Percentiles rank a stretch among this genome's conserved stretches.
phyloP scores from a whole-genome alignment of 2,888 invertebrate genomes.

The Tetragnatha montana region DNA sequence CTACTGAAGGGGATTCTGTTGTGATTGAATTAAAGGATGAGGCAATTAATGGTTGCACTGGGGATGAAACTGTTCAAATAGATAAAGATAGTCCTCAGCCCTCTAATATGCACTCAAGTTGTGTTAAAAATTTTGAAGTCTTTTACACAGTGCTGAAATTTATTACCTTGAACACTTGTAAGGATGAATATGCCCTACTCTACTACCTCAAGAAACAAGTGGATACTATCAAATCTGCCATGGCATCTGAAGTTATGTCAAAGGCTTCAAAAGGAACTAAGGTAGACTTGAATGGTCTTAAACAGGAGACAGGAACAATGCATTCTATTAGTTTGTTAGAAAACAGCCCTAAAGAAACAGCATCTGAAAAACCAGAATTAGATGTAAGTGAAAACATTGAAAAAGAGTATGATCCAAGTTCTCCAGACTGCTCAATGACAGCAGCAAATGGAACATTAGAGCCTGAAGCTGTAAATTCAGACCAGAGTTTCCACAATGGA shows the following conservation, averaged over 20 bases:
- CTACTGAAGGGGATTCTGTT: no score
- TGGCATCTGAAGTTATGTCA: conserved; percentile 1
- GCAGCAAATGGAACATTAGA: not conserved
- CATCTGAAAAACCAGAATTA: not conserved
- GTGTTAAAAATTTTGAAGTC: conserved; percentile 11
- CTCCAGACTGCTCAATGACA: not conserved
- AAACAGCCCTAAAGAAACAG: no score
- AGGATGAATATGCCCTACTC: conserved; percentile 50
- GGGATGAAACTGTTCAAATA: not conserved
- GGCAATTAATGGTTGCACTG: no score
- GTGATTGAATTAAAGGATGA: no score
- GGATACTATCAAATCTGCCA: not conserved
- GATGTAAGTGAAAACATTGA: not conserved
- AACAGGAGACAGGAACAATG: not conserved
- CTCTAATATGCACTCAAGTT: conserved; percentile 15
- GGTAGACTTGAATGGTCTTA: not conserved
- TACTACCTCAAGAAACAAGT: conserved; percentile 37
- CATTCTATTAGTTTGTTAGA: no score
- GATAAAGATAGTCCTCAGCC: no score
- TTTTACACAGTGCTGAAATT: conserved; percentile 36
- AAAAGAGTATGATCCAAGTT: not conserved
- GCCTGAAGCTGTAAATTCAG: not conserved
- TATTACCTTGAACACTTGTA: conserved; percentile 8
- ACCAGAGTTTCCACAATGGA: not conserved
- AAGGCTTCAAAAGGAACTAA: conserved; percentile 27